Base-by-base conservation (phyloP, 2,113 vertebrate species). In the Proterorhinus semilunaris region DNA sequence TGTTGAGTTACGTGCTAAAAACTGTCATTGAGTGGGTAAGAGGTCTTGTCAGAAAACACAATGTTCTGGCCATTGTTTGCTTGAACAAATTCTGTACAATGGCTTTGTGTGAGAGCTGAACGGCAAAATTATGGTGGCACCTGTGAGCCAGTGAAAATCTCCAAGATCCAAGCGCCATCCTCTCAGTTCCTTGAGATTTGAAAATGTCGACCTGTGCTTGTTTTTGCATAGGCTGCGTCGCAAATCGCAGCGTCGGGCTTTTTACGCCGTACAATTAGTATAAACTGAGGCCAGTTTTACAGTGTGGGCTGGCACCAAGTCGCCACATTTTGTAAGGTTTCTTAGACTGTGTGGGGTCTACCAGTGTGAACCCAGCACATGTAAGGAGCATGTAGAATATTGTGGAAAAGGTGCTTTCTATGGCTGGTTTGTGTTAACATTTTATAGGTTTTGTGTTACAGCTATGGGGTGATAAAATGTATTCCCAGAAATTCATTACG, bases 281-380 rank as follows among this genome's bases (percentile, higher is more conserved):
- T 73, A 75, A 81, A 79, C 71, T 84, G 65, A 52, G 65, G 74
- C 27, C 66, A 74, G 42, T 64, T 85, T 82, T 76, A 82, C 17
- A 49, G 72, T 58, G 71, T 71, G 74, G 79, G 79, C 58, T 83
- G 69, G 69, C 68, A 64, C 48, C 68, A 65, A 62, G 52, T 75
- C 64, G 43, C 77, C 81, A 68, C 81, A 68, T 52, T 71, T 70
- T 76, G 78, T 63, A 69, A 49, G 59, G 75, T 68, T 44, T 66
- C 69, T 16, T 11, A 66, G 67, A 4, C 68, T 70, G 83, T 87
- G 85, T 85, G 84, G 83, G 84, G 85, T 82, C 87, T 15, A 21
- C 70, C 81, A 82, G 79, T 62, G 4, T 48, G 87, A 73, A 64
- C 68, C 58, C 36, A 3, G 66, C 55, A 46, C 45, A 61, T 17